These are phyloP conservation scores for Apodemia duryi DNA, from an alignment of 2,888 invertebrate species.

Conservation along the genomic window DNA sequence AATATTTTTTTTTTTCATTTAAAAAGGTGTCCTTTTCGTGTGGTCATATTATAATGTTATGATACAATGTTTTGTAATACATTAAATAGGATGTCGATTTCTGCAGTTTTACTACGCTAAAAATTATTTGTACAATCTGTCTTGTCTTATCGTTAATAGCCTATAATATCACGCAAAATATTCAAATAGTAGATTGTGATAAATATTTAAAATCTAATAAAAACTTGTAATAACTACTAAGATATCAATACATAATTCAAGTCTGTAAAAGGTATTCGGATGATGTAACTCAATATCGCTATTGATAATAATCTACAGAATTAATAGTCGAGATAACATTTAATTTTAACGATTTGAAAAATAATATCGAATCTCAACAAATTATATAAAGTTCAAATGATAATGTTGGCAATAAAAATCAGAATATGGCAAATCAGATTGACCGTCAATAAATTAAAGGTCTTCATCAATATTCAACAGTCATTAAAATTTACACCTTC, in stretches of 20 bases:
- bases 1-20: too few species aligned
- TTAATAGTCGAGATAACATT: neutral
- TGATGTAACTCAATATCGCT: neutral
- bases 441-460: slow-evolving; percentile 8
- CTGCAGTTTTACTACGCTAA: too few species aligned
- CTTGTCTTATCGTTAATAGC: too few species aligned
- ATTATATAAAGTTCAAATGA: slow-evolving; percentile 3
- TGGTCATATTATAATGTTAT: too few species aligned
- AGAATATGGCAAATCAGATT: slow-evolving; percentile 13
- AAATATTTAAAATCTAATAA: neutral
- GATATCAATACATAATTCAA: neutral
- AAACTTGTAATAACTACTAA: neutral
- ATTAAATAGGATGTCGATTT: too few species aligned
- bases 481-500: slow-evolving; percentile 12
- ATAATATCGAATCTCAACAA: slow-evolving; percentile 7
- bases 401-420: slow-evolving; percentile 10
- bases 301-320: neutral
- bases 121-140: too few species aligned
- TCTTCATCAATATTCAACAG: slow-evolving; percentile 18
- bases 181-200: neutral
- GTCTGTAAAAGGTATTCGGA: neutral
- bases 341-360: slow-evolving; percentile 4
- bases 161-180: too few species aligned
- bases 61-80: too few species aligned
- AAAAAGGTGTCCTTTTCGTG: too few species aligned